A percentile compares a stretch with the other conserved stretches of the same genome.
Conservation (phyloP, 92 coral and sea anemone genomes). For the Epizoanthus scotinus region DNA sequence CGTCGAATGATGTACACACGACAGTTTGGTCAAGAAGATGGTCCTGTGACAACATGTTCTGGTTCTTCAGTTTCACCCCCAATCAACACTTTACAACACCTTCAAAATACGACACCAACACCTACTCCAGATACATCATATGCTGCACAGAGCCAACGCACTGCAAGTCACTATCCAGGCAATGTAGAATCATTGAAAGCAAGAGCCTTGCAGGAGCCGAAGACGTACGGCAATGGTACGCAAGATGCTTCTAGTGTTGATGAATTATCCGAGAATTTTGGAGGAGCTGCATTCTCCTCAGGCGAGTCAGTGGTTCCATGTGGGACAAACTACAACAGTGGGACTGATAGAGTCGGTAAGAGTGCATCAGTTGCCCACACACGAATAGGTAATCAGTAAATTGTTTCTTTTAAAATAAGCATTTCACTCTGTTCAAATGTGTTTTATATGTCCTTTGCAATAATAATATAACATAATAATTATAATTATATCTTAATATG, state of each 20-base stretch:
- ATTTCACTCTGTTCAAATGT: too few species aligned
- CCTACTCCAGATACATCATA: neutral
- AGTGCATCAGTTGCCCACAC: neutral
- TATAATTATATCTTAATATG: too few species aligned
- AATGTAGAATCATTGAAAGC: neutral
- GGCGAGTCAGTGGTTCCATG: neutral
- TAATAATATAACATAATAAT: too few species aligned
- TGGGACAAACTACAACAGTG: neutral
- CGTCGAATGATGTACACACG: constrained; percentile 25
- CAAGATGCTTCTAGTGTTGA: neutral
- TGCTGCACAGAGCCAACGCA: neutral
- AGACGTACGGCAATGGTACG: neutral
- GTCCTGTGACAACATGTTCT: neutral
- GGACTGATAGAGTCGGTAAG: neutral
- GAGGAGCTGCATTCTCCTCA: neutral
- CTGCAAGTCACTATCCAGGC: neutral
- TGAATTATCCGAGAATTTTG: neutral
- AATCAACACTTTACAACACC: neutral
- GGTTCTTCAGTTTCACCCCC: neutral
- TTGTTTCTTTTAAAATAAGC: too few species aligned
- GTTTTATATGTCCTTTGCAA: too few species aligned
- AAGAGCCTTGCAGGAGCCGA: neutral
- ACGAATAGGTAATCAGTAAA: neutral
- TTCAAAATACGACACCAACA: neutral
- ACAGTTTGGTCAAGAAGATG: constrained; percentile 1